A percentile compares a stretch with the other conserved stretches of the same genome.
These are phyloP conservation scores for Xanthorhoe spadicearia DNA, from an alignment of 2,888 invertebrate species.

Conservation along the genomic window DNA sequence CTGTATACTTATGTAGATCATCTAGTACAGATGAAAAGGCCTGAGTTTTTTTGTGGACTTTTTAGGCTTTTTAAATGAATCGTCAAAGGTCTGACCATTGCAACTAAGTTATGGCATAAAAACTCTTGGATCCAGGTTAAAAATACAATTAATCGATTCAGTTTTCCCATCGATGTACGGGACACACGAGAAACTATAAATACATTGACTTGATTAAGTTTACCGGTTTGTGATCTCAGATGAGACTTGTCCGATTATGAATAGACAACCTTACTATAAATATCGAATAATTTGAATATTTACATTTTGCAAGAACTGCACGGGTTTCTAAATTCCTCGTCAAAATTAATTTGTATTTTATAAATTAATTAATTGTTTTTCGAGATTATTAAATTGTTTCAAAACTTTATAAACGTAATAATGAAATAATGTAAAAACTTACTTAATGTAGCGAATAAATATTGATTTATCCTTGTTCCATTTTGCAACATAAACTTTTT, in stretches of 20 bases:
- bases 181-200: neutral
- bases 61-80: no score
- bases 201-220: conserved; percentile 1
- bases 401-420: conserved; percentile 26
- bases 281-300: neutral
- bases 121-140: neutral
- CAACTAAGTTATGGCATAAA: no score
- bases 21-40: no score
- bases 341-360: neutral
- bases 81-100: no score
- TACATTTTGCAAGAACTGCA: neutral
- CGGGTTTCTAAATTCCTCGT: neutral
- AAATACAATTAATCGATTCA: neutral
- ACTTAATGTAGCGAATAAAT: conserved; percentile 75
- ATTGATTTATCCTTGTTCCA: conserved; percentile 76
- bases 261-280: neutral
- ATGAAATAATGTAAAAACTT: conserved; percentile 55
- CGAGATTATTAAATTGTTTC: conserved; percentile 39
- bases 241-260: neutral
- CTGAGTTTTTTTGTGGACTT: no score
- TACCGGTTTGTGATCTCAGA: neutral
- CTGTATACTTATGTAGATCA: no score
- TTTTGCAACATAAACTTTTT: conserved; percentile 73
- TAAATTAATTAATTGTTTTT: conserved; percentile 18
- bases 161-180: neutral